A percentile compares a stretch with the other conserved stretches of the same genome.
These are phyloP conservation scores for Lasiommata megera DNA, from an alignment of 2,888 invertebrate species.

Conservation along the genomic window DNA sequence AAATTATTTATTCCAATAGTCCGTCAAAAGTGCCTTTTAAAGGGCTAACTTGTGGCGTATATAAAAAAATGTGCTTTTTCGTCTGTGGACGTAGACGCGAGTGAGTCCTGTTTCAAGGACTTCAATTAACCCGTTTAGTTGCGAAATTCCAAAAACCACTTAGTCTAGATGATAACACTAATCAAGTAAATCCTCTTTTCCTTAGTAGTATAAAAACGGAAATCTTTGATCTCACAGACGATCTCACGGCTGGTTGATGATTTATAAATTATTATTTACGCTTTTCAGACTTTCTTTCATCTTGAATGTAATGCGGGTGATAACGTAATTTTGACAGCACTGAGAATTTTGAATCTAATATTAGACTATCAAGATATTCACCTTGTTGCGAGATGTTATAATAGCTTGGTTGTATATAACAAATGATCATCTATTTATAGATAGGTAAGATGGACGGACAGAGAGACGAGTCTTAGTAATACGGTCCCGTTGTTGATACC, in stretches of 20 bases:
- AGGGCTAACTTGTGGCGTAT: no score
- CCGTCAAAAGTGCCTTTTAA: no score
- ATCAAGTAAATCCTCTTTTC: conserved; percentile 18
- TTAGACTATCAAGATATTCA: not conserved
- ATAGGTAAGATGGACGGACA: no score
- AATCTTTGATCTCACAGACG: conserved; percentile 16
- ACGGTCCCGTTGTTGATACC: no score
- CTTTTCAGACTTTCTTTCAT: conserved; percentile 2
- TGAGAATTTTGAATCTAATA: not conserved
- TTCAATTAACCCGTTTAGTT: no score
- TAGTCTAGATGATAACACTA: not conserved
- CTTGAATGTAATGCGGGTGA: not conserved
- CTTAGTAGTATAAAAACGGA: conserved; percentile 13
- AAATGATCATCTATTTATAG: no score
- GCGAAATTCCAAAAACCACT: not conserved
- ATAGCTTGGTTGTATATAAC: not conserved
- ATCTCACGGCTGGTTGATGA: conserved; percentile 1
- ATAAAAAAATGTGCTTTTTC: no score
- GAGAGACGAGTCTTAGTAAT: no score
- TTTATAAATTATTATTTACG: not conserved
- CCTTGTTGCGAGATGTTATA: not conserved
- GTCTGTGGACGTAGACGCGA: no score
- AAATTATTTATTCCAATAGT: no score
- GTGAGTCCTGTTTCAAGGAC: no score
- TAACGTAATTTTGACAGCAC: conserved; percentile 1